These are phyloP conservation scores for Eudasyphora cyanicolor DNA, from an alignment of 2,888 invertebrate genomes.

Conservation along the genomic window DNA sequence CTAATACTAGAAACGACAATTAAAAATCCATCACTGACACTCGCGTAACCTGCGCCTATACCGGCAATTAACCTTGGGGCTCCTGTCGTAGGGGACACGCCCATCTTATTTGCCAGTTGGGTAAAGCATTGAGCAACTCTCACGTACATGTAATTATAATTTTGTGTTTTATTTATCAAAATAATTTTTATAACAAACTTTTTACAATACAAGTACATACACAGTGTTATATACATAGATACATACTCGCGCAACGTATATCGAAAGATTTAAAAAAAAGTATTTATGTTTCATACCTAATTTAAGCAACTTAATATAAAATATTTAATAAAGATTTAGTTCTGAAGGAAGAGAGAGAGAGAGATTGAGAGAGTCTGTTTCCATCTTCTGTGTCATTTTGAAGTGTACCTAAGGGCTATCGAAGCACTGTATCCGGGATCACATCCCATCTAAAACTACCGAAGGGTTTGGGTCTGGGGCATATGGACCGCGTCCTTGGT, in stretches of 20 bases:
- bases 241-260: conserved; percentile 35
- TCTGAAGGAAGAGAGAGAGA: conserved; percentile 11
- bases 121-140: background rate
- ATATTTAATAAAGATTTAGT: conserved; percentile 47
- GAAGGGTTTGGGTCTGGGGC: background rate
- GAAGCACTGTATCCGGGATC: background rate
- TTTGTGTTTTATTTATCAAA: conserved; percentile 59
- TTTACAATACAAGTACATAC: conserved; percentile 46
- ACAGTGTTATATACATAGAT: background rate
- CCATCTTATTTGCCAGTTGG: background rate
- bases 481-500: no score
- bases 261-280: conserved; percentile 55
- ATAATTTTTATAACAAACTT: conserved; percentile 50
- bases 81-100: background rate
- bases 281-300: conserved; percentile 56
- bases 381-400: conserved; percentile 16
- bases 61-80: background rate
- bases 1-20: background rate
- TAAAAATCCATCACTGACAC: background rate
- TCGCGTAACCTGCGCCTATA: background rate
- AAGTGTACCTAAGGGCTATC: conserved; percentile 15
- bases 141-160: background rate
- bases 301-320: conserved; percentile 61
- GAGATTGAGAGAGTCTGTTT: conserved; percentile 9
- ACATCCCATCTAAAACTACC: background rate